Percentiles rank a stretch among this genome's conserved stretches.
These are phyloP conservation scores for Hesperophylax magnus DNA, from an alignment of 1,140 invertebrate species.

Conservation along the genomic window DNA sequence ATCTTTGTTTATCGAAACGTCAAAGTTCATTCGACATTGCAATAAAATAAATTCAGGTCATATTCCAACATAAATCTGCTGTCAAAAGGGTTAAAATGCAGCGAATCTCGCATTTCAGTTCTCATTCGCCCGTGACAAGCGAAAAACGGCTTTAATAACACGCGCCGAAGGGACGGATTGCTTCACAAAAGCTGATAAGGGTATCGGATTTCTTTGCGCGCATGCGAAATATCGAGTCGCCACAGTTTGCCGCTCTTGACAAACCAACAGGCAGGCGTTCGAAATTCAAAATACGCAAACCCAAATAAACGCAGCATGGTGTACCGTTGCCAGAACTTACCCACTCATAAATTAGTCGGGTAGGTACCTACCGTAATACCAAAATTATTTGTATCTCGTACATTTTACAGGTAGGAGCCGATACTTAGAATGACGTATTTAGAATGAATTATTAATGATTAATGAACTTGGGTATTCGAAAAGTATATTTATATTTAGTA, in stretches of 20 bases:
- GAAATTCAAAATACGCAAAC: conserved; percentile 39
- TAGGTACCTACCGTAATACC: not conserved
- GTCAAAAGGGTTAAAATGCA: conserved; percentile 36
- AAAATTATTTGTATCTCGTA: too few relatives aligned
- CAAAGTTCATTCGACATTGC: conserved; percentile 19
- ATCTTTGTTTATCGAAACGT: conserved; percentile 33
- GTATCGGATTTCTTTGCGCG: conserved; percentile 24
- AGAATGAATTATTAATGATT: too few relatives aligned
- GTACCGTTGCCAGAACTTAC: conserved; percentile 9
- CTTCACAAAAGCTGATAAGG: conserved; percentile 13
- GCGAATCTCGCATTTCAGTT: conserved; percentile 13
- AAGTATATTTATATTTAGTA: too few relatives aligned
- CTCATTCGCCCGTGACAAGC: not conserved
- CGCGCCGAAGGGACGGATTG: conserved; percentile 3
- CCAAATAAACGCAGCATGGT: conserved; percentile 33
- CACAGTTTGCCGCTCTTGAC: conserved; percentile 19
- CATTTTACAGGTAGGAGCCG: too few relatives aligned
- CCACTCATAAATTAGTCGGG: too few relatives aligned
- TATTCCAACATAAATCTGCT: conserved; percentile 30
- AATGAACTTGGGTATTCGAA: too few relatives aligned
- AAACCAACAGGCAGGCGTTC: conserved; percentile 28
- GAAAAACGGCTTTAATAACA: conserved; percentile 12
- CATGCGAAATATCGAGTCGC: conserved; percentile 24
- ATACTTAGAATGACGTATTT: too few relatives aligned
- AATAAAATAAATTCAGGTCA: conserved; percentile 32